Conservation (phyloP, 2,797 vertebrate species). For the Syncerus caffer region DNA sequence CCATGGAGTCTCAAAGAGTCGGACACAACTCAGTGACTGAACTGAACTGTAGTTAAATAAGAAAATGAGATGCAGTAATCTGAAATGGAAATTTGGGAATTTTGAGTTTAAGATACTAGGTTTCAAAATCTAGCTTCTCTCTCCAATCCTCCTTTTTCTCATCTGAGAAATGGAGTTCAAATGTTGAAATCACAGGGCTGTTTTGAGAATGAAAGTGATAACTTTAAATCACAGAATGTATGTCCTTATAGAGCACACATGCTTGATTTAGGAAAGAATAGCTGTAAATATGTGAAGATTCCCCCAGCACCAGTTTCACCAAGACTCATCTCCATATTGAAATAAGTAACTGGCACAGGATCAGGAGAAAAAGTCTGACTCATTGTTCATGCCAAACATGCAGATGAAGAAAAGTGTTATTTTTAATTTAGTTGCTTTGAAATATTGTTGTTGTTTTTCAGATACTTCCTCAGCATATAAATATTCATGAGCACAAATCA, state of each 20-base stretch:
- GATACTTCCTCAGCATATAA: conserved; percentile 61
- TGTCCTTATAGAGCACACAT: neutral
- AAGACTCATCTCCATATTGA: neutral
- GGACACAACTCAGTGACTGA: neutral
- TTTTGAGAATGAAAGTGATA: neutral
- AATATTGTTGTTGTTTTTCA: conserved; percentile 46
- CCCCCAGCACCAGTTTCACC: neutral
- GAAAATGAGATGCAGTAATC: neutral
- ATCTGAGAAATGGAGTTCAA: neutral
- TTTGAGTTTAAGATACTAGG: neutral
- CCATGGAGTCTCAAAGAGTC: neutral
- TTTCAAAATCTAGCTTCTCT: neutral
- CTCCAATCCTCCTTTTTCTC: neutral
- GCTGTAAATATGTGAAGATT: neutral
- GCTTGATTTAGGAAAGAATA: neutral
- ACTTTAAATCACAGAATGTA: neutral
- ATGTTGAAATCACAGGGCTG: neutral
- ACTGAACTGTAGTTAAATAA: neutral
- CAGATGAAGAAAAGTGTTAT: conserved; percentile 1
- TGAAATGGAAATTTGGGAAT: neutral
- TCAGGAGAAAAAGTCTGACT: neutral
- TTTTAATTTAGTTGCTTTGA: conserved; percentile 53
- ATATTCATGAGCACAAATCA: conserved; percentile 79
- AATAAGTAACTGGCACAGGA: neutral
- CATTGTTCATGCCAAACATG: neutral